Base-by-base conservation (phyloP, 1,140 invertebrate genomes). In the Scylla paramamosain region DNA sequence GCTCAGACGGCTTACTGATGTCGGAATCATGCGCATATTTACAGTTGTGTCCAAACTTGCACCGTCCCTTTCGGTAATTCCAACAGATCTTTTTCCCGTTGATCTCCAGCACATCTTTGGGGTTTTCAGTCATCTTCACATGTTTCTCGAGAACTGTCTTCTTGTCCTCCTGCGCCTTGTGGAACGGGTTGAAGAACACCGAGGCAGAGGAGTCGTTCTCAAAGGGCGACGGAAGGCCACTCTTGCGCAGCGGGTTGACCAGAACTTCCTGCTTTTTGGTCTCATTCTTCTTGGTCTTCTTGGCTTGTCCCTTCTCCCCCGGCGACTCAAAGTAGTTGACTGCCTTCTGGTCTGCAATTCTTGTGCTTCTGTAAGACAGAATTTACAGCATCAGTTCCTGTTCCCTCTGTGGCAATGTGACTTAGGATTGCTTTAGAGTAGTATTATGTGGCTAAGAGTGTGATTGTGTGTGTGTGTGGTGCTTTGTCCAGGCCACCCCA, bases 11-110 rank as follows among this genome's bases (percentile, higher is more conserved):
- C 14, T 86, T 83, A 52, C 77, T 98, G 83, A 99, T 97, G 97
- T 99, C 98, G 0, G 98, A 98, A 96, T 99, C 98, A 97, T 99
- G 99, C 3, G 98, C 98, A 97, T 98, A 99, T 94, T 98, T 98
- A 96, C 99, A 99, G 96, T 98, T 99, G 96, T 98, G 98, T 7
- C 99, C 99, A 97, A 99, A 99, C 52, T 98, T 97, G 97, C 99
- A 99, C 29, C 98, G 97, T 8, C 99, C 99, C 97, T 99, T 99
- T 32, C 98, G 97, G 97, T 99, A 99, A 97, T 99, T 99, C 98
- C 98, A 99, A 96, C 99, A 99, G 67, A 99, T 98, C 97, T 99
- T 98, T 96, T 98, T 98, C 0, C 98, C 98, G 97, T 99, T 98
- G 91, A 99, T 98, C 97, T 98, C 97, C 96, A 97, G 97, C 96